A percentile compares a stretch with the other conserved stretches of the same genome.
These are phyloP conservation scores for Ennomos erosarius DNA, from an alignment of 2,888 invertebrate genomes.

Conservation along the genomic window DNA sequence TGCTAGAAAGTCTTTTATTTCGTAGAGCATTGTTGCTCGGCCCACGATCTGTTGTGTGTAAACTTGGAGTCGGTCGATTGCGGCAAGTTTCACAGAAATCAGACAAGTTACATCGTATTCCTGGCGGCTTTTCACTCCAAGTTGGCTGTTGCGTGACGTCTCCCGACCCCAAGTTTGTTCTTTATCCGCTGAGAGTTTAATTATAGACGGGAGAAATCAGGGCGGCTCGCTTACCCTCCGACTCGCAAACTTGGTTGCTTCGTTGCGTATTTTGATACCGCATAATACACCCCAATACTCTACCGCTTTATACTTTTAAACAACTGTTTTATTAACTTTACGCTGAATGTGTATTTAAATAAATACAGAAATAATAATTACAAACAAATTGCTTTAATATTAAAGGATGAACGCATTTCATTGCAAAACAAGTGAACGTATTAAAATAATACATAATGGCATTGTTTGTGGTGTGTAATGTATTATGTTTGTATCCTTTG, in stretches of 20 bases:
- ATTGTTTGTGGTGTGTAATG: too few species aligned
- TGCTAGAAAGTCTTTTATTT: constrained; percentile 68
- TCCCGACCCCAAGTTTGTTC: constrained; percentile 71
- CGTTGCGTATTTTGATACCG: constrained; percentile 28
- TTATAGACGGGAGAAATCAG: constrained; percentile 56
- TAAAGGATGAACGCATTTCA: too few species aligned
- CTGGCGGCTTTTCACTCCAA: constrained; percentile 72
- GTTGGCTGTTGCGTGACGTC: constrained; percentile 73
- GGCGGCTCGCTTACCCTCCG: constrained; percentile 36
- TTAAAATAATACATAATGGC: too few species aligned
- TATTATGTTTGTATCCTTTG: too few species aligned
- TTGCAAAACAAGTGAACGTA: too few species aligned
- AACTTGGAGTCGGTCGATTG: constrained; percentile 71
- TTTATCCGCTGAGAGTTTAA: constrained; percentile 68
- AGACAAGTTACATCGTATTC: constrained; percentile 75
- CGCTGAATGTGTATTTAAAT: not conserved
- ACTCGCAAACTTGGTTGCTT: constrained; percentile 35
- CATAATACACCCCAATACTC: constrained; percentile 15
- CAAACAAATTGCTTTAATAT: not conserved
- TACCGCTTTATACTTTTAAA: constrained; percentile 16
- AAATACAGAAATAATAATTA: not conserved
- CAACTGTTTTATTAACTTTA: constrained; percentile 7
- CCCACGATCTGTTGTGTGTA: constrained; percentile 64
- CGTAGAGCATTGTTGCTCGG: constrained; percentile 69
- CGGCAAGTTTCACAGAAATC: constrained; percentile 70